These are phyloP conservation scores for Arvicanthis niloticus DNA, from an alignment of 2,113 vertebrate species.

Conservation along the genomic window DNA sequence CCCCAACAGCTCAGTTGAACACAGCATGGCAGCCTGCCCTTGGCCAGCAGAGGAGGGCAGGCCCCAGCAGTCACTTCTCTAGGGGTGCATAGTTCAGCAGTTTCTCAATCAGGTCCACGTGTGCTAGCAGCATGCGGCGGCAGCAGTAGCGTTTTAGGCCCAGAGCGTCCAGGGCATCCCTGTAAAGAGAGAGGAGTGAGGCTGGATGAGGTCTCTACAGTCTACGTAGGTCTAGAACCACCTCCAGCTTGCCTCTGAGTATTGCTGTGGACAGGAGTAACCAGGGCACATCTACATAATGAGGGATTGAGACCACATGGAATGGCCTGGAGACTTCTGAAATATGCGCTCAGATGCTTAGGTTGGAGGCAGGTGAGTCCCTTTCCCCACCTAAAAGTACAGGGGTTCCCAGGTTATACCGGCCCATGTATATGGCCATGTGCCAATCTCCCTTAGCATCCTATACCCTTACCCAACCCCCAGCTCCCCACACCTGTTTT, in stretches of 20 bases:
- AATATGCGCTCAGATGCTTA: background rate
- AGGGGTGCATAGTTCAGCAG: conserved; percentile 97
- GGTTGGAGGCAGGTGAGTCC: background rate
- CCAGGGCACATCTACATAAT: background rate
- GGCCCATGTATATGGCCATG: background rate
- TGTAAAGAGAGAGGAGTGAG: conserved; percentile 67
- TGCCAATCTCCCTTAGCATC: background rate
- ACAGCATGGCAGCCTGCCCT: rapidly evolving
- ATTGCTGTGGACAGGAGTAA: too few species aligned
- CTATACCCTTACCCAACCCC: background rate
- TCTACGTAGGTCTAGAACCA: background rate
- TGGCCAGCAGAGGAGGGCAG: background rate
- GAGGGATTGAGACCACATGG: background rate
- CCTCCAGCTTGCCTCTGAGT: too few species aligned
- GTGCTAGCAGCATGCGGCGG: conserved; percentile 97
- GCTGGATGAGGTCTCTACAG: background rate
- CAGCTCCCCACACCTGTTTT: background rate
- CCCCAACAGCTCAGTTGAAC: rapidly evolving
- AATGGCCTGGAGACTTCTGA: background rate
- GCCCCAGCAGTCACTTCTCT: conserved; percentile 91
- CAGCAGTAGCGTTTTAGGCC: conserved; percentile 99
- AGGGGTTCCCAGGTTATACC: background rate
- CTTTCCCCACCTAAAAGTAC: background rate
- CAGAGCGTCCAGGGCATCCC: conserved; percentile 97
- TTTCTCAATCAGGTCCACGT: conserved; percentile 99